Percentiles rank a stretch among this genome's conserved stretches.
Evolutionary conservation across 2,888 invertebrate species (phyloP).

Genomic region (Lithodes maja): DNA sequence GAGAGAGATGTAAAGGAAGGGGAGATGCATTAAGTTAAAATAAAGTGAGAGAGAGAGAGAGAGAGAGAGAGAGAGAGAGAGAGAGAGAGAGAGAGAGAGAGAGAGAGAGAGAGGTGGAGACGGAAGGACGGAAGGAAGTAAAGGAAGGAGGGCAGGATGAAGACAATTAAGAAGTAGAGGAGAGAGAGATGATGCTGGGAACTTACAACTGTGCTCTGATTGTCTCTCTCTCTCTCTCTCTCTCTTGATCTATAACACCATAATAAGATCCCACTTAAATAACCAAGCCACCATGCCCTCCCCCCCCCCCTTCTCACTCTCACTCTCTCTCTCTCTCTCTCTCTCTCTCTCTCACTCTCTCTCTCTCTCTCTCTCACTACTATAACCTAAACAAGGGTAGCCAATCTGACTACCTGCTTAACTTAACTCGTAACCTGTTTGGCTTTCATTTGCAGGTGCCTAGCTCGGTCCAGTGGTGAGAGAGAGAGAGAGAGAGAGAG

Average conservation of each 20-base stretch:
- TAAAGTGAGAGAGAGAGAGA: constrained; percentile 7
- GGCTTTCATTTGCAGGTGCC: not conserved
- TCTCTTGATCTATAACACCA: too few relatives aligned
- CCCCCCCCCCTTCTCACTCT: not conserved
- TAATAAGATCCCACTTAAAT: too few relatives aligned
- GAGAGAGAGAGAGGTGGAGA: too few relatives aligned
- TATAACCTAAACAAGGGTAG: too few relatives aligned
- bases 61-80: constrained; percentile 1
- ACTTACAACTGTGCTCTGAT: too few relatives aligned
- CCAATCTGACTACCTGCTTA: not conserved
- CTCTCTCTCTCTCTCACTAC: not conserved
- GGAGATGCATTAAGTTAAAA: not conserved
- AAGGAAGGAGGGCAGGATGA: too few relatives aligned
- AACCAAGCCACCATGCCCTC: too few relatives aligned
- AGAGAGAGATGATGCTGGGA: too few relatives aligned
- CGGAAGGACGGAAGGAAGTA: too few relatives aligned
- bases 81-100: too few relatives aligned
- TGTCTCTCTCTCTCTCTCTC: too few relatives aligned
- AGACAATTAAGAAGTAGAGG: too few relatives aligned
- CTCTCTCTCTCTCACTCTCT: constrained; percentile 2
- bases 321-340: not conserved
- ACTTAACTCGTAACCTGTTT: not conserved
- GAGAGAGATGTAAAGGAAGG: not conserved
- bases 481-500: not conserved
- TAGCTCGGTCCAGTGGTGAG: not conserved